Percentiles rank a stretch among this genome's conserved stretches.
phyloP scores from a whole-genome alignment of 2,797 vertebrate species.

The Nannoperca obscura region DNA sequence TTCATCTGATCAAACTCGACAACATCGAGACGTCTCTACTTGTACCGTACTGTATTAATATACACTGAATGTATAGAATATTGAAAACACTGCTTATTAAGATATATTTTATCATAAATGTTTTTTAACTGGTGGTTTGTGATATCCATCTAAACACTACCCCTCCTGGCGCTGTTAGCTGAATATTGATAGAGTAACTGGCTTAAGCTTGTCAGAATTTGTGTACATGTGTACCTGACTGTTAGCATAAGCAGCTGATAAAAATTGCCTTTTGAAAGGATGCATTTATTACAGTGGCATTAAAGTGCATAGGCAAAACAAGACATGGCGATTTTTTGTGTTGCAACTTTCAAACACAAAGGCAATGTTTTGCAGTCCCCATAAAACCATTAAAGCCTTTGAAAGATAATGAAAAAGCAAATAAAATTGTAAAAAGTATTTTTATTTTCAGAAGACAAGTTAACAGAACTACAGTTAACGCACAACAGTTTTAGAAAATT shows the following conservation, averaged over 20 bases:
- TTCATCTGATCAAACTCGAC: neutral
- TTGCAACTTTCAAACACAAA: neutral
- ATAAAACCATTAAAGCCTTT: neutral
- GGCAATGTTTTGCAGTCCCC: neutral
- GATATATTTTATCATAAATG: neutral
- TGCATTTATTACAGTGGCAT: neutral
- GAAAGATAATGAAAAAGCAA: neutral
- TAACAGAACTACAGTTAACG: neutral
- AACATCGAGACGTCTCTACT: neutral
- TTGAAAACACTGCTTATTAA: neutral
- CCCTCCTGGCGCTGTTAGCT: neutral
- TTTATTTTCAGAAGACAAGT: neutral
- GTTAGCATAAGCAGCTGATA: neutral
- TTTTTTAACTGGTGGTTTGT: neutral
- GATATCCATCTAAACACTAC: neutral
- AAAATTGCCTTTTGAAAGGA: neutral
- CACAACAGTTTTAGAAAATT: neutral
- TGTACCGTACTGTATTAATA: neutral
- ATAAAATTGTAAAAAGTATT: neutral
- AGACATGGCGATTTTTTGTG: neutral
- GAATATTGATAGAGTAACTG: neutral
- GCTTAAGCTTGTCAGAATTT: too few relatives aligned
- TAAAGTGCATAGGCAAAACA: constrained; percentile 5
- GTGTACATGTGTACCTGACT: neutral
- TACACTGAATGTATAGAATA: neutral